These are phyloP conservation scores for Rhinoderma darwinii DNA, from an alignment of 2,113 vertebrate genomes.

Conservation along the genomic window DNA sequence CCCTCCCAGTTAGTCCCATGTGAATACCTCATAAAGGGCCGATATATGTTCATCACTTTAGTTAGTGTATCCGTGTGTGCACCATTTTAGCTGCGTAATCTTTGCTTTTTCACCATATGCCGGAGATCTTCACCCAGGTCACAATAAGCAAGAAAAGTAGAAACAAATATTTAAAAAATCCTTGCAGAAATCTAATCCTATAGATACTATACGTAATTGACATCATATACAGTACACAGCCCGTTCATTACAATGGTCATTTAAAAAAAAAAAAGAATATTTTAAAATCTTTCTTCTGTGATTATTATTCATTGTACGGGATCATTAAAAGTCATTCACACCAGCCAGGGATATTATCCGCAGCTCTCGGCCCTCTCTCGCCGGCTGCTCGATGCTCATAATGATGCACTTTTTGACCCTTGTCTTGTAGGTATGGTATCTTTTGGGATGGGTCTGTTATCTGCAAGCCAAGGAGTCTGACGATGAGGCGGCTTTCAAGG, in stretches of 20 bases:
- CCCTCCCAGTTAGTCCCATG: too few species aligned
- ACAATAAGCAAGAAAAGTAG: too few species aligned
- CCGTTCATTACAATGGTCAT: neutral
- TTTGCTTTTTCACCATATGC: too few species aligned
- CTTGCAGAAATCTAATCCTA: too few species aligned
- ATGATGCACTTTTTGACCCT: slow-evolving; percentile 63
- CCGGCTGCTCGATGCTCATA: slow-evolving; percentile 57
- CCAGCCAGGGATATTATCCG: neutral
- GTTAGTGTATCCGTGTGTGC: too few species aligned
- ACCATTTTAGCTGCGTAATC: too few species aligned
- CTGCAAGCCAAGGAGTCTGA: slow-evolving; percentile 72
- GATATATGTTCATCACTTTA: too few species aligned
- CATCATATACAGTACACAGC: neutral
- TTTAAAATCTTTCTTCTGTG: neutral
- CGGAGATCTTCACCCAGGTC: too few species aligned
- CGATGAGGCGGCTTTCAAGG: slow-evolving; percentile 65
- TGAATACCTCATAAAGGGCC: too few species aligned
- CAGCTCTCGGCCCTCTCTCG: slow-evolving; percentile 39
- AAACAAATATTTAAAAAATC: too few species aligned
- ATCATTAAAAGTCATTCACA: neutral
- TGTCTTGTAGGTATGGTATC: slow-evolving; percentile 77
- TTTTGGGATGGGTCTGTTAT: slow-evolving; percentile 76
- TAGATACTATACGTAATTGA: too few species aligned
- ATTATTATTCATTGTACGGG: neutral
- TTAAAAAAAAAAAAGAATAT: too few species aligned